These are phyloP conservation scores for Nothocercus nigrocapillus DNA, from an alignment of 2,113 vertebrate genomes.

Conservation along the genomic window DNA sequence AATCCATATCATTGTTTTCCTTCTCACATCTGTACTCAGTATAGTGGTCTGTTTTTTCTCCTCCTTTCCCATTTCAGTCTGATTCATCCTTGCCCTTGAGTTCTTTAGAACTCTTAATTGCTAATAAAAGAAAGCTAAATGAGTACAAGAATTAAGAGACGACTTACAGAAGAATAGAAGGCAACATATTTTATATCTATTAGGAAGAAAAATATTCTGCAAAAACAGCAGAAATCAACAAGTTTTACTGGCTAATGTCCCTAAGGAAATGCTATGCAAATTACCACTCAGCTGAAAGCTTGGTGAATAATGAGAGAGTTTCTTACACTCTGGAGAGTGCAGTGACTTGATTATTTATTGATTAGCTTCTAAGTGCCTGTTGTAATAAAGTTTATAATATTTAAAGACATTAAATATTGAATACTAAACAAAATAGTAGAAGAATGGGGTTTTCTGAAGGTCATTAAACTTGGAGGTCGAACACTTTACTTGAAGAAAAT, in stretches of 20 bases:
- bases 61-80: neutral
- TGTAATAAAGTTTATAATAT: slow-evolving; percentile 1
- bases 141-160: neutral
- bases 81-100: neutral
- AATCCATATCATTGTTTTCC: neutral
- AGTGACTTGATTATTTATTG: slow-evolving; percentile 9
- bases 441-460: neutral
- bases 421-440: neutral
- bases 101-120: neutral
- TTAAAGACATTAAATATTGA: slow-evolving; percentile 13
- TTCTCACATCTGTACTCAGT: neutral
- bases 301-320: neutral
- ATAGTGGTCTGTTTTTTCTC: neutral
- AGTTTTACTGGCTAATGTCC: neutral
- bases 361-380: slow-evolving; percentile 13
- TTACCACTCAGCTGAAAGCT: neutral
- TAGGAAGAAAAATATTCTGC: neutral
- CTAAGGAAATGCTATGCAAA: neutral
- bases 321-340: neutral
- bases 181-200: neutral
- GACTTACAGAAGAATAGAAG: neutral
- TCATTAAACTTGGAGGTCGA: neutral
- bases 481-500: neutral
- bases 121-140: neutral
- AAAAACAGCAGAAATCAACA: neutral